phyloP scores from a whole-genome alignment of 2,797 vertebrate species.

The Paguma larvata region DNA sequence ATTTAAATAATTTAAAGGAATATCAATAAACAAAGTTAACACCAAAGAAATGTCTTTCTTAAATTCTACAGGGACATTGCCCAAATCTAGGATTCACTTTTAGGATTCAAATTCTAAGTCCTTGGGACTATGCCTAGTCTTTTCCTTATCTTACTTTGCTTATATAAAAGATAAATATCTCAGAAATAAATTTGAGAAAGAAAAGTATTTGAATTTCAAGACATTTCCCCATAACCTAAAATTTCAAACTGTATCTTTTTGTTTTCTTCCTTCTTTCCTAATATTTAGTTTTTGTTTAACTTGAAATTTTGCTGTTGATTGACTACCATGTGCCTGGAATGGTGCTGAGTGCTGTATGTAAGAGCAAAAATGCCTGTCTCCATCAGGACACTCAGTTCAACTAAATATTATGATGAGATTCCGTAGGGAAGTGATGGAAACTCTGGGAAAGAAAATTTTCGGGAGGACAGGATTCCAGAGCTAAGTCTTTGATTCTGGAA shows the following conservation, averaged over 20 bases:
- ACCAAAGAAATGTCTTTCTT: conserved; percentile 26
- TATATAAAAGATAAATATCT: neutral
- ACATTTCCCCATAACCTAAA: conserved; percentile 18
- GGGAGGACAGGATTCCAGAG: neutral
- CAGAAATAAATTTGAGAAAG: conserved; percentile 51
- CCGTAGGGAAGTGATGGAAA: neutral
- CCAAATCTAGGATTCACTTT: neutral
- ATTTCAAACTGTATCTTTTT: conserved; percentile 39
- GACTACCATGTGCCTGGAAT: neutral
- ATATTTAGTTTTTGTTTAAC: conserved; percentile 38
- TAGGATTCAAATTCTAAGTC: conserved; percentile 50
- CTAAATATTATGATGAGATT: neutral
- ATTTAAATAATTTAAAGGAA: conserved; percentile 28
- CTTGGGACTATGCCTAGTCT: neutral
- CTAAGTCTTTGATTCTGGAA: conserved; percentile 9
- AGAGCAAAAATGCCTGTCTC: neutral
- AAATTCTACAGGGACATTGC: neutral
- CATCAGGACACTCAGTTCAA: neutral
- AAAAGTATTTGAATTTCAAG: neutral
- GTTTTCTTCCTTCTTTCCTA: conserved; percentile 19
- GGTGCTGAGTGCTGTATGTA: neutral
- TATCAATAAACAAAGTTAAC: conserved; percentile 36
- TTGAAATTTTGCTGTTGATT: conserved; percentile 38
- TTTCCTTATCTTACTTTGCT: neutral
- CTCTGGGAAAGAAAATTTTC: neutral